Evolutionary conservation across 2,113 vertebrate genomes (phyloP).

Genomic region (Trichomycterus rosablanca): DNA sequence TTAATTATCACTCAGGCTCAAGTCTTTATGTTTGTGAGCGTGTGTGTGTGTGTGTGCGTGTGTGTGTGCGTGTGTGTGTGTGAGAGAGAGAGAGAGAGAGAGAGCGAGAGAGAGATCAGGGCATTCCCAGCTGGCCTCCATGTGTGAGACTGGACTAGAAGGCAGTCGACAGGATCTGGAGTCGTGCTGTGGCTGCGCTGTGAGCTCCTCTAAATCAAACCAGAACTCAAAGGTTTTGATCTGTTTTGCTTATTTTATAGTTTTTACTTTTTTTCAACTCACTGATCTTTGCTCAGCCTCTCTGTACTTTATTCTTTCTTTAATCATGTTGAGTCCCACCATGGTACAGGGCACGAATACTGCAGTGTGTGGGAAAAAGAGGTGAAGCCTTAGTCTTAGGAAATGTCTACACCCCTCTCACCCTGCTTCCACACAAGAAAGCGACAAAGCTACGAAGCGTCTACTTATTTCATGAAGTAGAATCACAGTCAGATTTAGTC

Average conservation of each 20-base stretch:
- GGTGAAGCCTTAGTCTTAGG: background rate
- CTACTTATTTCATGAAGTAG: no score
- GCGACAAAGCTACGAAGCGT: no score
- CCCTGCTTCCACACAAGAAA: no score
- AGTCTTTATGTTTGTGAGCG: background rate
- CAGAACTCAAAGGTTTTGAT: conserved; percentile 5
- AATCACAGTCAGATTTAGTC: no score
- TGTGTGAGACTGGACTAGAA: conserved; percentile 22
- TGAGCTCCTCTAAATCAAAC: background rate
- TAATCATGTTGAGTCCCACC: background rate
- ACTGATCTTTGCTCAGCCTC: background rate
- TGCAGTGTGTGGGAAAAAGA: background rate
- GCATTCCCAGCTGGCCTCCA: conserved; percentile 46
- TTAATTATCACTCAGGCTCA: conserved; percentile 26
- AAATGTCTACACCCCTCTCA: conserved; percentile 15
- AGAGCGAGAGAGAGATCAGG: no score
- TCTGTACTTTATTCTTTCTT: background rate
- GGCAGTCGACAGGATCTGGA: background rate
- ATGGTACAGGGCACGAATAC: background rate
- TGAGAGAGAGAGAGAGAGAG: no score
- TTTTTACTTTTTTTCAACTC: conserved; percentile 14
- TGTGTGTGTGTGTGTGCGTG: conserved; percentile 1
- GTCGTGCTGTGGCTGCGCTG: background rate
- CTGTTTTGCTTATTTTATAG: background rate
- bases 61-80: no score